Evolutionary conservation across 37 sponge, comb jelly and placozoan species (phyloP), one percentile per base, ranked within the genome.

Genomic region (Petrosia ficiformis): DNA sequence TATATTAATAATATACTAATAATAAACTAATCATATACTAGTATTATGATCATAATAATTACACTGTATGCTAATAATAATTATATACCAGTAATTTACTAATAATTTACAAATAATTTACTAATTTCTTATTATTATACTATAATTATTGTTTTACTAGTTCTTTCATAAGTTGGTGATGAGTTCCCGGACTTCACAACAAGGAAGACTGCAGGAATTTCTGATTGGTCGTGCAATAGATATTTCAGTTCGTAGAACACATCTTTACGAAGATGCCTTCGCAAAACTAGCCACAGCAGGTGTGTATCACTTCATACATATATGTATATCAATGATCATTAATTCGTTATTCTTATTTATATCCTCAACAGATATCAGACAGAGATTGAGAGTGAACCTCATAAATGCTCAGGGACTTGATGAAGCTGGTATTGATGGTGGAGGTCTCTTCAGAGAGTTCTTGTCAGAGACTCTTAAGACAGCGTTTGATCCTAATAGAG

Each of bases 341-440:
- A 39, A 68, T 39, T 42, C 70, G 32, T 24, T 72, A 52, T 72
- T 26, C 33, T 64, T 24, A 29, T 57, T n/a, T 72, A 28, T 19
- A 21, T 36, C 36, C 57, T 42, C 4, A 29, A 10, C 44, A 90
- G 91, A 90, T 48, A 52, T 90, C 24, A 58, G 83, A 2, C 33
- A 73, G 30, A 77, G 44, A 37, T 22, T 90, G 58, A 41, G 76
- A 3, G 95, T 96, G 14, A 80, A 42, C 2, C 75, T 90, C 11
- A 70, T 92, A 25, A 96, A 96, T 76, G 72, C 84, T 33, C 91
- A 90, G 74, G 96, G 96, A 1, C 81, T 98, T 28, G 85, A 82
- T n/a, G 99, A 98, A 65, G 93, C 94, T 11, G 99, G 99, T 0
- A 91, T 96, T 39, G 99, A 96, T 72, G 94, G 96, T n/a, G 94